Evolutionary conservation across 2,797 vertebrate species (phyloP).

Genomic region (Ceryle rudis): DNA sequence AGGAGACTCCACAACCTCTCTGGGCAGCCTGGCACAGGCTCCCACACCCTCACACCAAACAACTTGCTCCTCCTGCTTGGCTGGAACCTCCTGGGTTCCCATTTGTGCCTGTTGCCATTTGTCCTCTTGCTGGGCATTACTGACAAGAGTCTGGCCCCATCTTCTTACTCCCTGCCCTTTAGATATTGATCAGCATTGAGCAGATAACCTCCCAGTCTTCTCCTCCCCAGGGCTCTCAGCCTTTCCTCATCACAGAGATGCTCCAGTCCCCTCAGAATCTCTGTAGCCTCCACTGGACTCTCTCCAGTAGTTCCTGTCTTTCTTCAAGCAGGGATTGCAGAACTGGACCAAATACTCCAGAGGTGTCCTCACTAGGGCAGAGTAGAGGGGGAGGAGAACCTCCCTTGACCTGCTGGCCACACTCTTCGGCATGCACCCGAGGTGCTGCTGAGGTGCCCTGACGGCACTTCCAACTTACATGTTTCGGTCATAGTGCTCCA

Average conservation of each 20-base stretch:
- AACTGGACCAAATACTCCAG: not conserved
- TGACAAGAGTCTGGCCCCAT: not conserved
- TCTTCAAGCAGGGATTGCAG: not conserved
- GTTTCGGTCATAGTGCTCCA: slow-evolving; percentile 91
- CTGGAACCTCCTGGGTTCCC: not conserved
- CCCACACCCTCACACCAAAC: not conserved
- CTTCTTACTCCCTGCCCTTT: not conserved
- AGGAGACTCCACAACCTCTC: not conserved
- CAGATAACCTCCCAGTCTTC: not conserved
- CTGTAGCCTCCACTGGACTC: not conserved
- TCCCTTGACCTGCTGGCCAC: not conserved
- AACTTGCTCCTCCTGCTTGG: not conserved
- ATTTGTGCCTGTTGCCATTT: not conserved
- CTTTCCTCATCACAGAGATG: not conserved
- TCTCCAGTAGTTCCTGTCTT: not conserved
- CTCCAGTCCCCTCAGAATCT: not conserved
- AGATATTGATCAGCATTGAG: not conserved
- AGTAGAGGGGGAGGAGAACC: not conserved
- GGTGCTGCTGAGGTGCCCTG: not conserved
- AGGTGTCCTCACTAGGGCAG: not conserved
- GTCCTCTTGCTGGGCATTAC: not conserved
- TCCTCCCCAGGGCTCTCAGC: not conserved
- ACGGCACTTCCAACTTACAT: slow-evolving; percentile 79
- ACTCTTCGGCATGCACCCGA: not conserved
- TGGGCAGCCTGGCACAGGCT: not conserved